phyloP scores from a whole-genome alignment of 2,888 invertebrate genomes.

The Neuroscelio doddi region DNA sequence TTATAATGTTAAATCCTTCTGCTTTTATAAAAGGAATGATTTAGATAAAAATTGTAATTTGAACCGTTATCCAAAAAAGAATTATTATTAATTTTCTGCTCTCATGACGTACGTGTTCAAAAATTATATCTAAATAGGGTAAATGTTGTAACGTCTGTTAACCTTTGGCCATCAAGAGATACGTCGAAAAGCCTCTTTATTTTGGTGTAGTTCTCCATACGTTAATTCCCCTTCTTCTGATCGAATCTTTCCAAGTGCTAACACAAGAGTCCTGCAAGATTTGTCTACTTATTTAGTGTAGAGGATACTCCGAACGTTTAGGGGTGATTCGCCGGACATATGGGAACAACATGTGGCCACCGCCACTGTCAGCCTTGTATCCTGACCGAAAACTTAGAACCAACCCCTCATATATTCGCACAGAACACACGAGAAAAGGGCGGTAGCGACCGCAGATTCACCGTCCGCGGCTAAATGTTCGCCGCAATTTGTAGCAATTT shows the following conservation, averaged over 20 bases:
- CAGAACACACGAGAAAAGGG: conserved; percentile 42
- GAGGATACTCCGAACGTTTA: conserved; percentile 30
- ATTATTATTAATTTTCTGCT: too few relatives aligned
- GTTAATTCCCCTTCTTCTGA: conserved; percentile 43
- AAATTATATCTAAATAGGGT: too few relatives aligned
- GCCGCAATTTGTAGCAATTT: conserved; percentile 72
- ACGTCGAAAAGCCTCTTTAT: conserved; percentile 30
- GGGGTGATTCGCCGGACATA: conserved; percentile 63
- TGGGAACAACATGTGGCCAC: conserved; percentile 71
- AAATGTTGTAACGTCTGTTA: conserved; percentile 12
- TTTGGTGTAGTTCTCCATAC: conserved; percentile 23
- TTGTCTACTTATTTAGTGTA: conserved; percentile 46
- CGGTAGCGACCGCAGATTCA: conserved; percentile 51
- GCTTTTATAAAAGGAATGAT: too few relatives aligned
- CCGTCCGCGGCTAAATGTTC: conserved; percentile 64
- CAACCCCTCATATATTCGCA: conserved; percentile 44
- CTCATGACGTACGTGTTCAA: too few relatives aligned
- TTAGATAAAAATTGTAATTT: too few relatives aligned
- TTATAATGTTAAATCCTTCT: background rate
- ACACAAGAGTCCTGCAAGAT: conserved; percentile 38
- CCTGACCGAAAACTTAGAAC: conserved; percentile 47
- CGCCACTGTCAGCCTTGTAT: conserved; percentile 51
- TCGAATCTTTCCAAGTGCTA: conserved; percentile 37
- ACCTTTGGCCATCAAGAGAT: conserved; percentile 26
- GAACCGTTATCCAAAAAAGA: too few relatives aligned